Conservation (phyloP, 2,797 vertebrate genomes). For the Thalassophryne amazonica region DNA sequence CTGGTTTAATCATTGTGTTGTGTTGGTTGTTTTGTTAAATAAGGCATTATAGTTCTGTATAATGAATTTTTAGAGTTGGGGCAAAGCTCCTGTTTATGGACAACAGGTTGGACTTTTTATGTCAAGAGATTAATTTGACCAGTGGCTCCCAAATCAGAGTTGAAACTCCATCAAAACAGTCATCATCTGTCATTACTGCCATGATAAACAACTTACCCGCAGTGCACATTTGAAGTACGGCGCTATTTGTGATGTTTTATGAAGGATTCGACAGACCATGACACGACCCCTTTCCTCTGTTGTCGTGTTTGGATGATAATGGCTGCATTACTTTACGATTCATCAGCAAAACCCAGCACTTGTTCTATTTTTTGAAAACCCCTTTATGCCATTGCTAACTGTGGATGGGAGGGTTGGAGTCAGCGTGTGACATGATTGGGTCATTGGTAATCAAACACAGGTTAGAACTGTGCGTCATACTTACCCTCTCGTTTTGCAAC, state of each 20-base stretch:
- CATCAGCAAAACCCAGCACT: constrained; percentile 56
- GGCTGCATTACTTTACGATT: constrained; percentile 51
- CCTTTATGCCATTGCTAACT: constrained; percentile 43
- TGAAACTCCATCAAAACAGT: constrained; percentile 50
- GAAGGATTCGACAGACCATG: constrained; percentile 50
- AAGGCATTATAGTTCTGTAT: not conserved
- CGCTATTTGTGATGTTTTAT: constrained; percentile 48
- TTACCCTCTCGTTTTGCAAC: constrained; percentile 41
- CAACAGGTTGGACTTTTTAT: constrained; percentile 8
- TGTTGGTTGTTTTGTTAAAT: not conserved
- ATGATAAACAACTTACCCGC: constrained; percentile 52
- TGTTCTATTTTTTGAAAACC: constrained; percentile 57
- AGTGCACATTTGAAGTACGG: constrained; percentile 24
- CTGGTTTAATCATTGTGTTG: not conserved
- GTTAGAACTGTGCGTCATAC: constrained; percentile 66
- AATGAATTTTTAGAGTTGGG: not conserved
- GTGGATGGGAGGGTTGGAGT: constrained; percentile 47
- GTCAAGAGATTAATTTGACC: constrained; percentile 42
- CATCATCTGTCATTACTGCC: constrained; percentile 35
- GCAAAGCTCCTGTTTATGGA: constrained; percentile 10
- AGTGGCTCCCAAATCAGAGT: constrained; percentile 15
- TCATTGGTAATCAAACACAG: constrained; percentile 60
- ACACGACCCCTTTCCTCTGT: constrained; percentile 38
- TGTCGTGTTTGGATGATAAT: constrained; percentile 52
- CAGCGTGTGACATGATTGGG: constrained; percentile 57